These are phyloP conservation scores for Andrena hattorfiana DNA, from an alignment of 2,888 invertebrate genomes.

Conservation along the genomic window DNA sequence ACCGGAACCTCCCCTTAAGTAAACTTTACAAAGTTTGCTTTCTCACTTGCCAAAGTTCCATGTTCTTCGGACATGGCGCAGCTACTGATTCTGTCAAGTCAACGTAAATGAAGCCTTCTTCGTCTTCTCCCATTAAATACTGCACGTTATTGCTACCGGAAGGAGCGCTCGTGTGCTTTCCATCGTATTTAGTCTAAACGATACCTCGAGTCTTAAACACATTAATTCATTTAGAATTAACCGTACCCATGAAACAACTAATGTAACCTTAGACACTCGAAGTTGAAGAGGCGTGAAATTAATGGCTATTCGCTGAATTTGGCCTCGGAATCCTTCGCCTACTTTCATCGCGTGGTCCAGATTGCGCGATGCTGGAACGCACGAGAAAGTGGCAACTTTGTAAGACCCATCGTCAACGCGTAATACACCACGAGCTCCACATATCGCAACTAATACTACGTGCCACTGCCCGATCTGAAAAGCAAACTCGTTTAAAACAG, in stretches of 20 bases:
- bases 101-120: conserved; percentile 84
- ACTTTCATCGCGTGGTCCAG: conserved; percentile 84
- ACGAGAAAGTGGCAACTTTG: conserved; percentile 80
- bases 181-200: conserved; percentile 24
- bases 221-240: not conserved
- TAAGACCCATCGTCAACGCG: conserved; percentile 85
- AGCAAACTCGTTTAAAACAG: not conserved
- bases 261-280: conserved; percentile 63
- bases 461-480: conserved; percentile 85
- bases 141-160: conserved; percentile 83
- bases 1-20: not conserved
- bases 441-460: conserved; percentile 84
- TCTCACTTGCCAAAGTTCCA: conserved; percentile 82
- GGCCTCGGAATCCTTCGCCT: conserved; percentile 85
- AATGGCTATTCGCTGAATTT: conserved; percentile 85
- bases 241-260: not conserved
- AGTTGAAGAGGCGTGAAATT: conserved; percentile 85
- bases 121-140: conserved; percentile 84
- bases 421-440: conserved; percentile 83
- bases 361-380: conserved; percentile 84
- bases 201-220: conserved; percentile 5
- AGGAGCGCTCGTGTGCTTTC: conserved; percentile 76
- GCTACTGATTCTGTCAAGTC: conserved; percentile 84
- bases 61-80: conserved; percentile 84
- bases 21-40: not conserved